Conservation (phyloP, 2,888 invertebrate genomes). For the Isotomurus palustris region DNA sequence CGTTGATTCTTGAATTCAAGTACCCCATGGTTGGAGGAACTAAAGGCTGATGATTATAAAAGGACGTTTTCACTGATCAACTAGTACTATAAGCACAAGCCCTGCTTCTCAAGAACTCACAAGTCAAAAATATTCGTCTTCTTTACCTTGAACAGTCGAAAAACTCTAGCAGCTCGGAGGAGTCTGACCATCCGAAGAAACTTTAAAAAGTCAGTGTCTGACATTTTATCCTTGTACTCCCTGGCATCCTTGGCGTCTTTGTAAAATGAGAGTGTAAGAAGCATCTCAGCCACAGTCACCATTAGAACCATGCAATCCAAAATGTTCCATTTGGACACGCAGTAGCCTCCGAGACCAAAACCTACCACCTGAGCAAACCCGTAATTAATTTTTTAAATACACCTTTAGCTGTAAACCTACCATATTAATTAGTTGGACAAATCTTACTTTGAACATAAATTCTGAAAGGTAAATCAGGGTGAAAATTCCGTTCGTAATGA, state of each 20-base stretch:
- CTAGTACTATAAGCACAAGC: neutral
- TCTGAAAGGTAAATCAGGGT: constrained; percentile 27
- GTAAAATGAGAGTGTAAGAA: constrained; percentile 55
- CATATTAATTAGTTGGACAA: no score
- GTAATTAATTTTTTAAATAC: no score
- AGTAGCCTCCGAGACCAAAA: constrained; percentile 31
- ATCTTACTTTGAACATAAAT: constrained; percentile 34
- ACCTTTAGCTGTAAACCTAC: no score
- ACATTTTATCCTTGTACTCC: constrained; percentile 47
- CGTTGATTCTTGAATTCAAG: constrained; percentile 57
- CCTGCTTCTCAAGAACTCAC: neutral
- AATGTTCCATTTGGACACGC: constrained; percentile 33
- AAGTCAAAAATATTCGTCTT: neutral
- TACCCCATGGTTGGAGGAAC: constrained; percentile 56
- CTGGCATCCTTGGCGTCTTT: constrained; percentile 32
- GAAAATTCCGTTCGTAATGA: constrained; percentile 22
- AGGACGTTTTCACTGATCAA: neutral
- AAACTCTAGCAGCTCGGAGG: constrained; percentile 53
- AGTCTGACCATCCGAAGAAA: constrained; percentile 54
- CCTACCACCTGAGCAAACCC: constrained; percentile 19
- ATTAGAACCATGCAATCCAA: constrained; percentile 32
- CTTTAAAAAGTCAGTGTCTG: constrained; percentile 54
- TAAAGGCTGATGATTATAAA: constrained; percentile 48
- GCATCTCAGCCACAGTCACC: constrained; percentile 47
- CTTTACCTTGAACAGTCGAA: constrained; percentile 6